These are phyloP conservation scores for Donacobius atricapilla DNA, from an alignment of 2,113 vertebrate species.

Conservation along the genomic window DNA sequence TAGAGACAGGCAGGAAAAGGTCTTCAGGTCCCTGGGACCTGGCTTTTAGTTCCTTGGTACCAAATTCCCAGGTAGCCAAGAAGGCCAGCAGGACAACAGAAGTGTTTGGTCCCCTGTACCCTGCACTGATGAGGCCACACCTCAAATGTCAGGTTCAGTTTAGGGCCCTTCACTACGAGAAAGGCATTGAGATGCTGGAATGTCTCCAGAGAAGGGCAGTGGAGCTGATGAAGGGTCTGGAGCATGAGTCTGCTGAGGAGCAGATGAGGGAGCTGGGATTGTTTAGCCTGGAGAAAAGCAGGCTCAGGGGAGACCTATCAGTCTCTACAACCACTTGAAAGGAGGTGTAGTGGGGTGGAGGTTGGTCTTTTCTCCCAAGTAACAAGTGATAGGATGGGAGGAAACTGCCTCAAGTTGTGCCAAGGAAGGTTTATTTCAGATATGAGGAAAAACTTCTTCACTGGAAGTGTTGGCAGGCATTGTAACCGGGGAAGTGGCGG, in stretches of 20 bases:
- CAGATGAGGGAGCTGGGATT: neutral
- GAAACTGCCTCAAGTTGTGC: neutral
- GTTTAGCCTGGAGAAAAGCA: neutral
- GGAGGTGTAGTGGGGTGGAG: neutral
- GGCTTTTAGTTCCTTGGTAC: neutral
- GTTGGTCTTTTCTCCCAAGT: neutral
- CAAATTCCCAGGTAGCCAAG: neutral
- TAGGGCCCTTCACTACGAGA: neutral
- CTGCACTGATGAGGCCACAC: neutral
- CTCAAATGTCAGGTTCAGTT: neutral
- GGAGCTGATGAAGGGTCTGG: neutral
- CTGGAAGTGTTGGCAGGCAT: neutral
- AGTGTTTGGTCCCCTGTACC: neutral
- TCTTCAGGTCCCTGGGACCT: neutral
- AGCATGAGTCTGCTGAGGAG: neutral
- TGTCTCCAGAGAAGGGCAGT: fast-evolving
- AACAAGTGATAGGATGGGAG: neutral
- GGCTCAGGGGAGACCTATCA: neutral
- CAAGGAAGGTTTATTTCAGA: neutral
- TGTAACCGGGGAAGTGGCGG: neutral
- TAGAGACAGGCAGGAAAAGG: neutral
- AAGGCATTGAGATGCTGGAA: neutral
- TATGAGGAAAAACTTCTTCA: neutral
- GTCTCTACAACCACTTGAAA: neutral
- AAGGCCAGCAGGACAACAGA: neutral